A percentile compares a stretch with the other conserved stretches of the same genome.
Conservation (phyloP, 64 coral and sea anemone species). For the Montipora sp. region DNA sequence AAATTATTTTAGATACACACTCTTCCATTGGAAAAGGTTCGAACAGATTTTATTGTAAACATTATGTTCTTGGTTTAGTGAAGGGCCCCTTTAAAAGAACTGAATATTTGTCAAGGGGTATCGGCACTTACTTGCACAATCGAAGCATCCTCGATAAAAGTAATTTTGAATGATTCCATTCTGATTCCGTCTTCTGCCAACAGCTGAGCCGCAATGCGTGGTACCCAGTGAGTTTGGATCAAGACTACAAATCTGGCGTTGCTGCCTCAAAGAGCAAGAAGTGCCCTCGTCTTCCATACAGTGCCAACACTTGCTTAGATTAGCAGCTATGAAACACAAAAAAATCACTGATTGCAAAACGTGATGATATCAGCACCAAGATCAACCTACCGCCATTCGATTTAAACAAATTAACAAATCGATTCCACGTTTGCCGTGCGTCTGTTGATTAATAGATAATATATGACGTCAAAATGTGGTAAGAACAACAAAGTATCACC, state of each 20-base stretch:
- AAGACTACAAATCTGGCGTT: neutral
- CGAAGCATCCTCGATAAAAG: conserved; percentile 6
- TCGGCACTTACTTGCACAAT: neutral
- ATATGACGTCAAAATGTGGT: too few species aligned
- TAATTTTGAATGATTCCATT: neutral
- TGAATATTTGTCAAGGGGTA: neutral
- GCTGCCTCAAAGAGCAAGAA: neutral
- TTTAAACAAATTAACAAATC: too few species aligned
- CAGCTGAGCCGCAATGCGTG: neutral
- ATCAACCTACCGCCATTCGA: too few species aligned
- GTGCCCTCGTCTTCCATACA: neutral
- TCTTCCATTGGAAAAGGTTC: too few species aligned
- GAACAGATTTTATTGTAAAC: too few species aligned
- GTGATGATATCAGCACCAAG: too few species aligned
- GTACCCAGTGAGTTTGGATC: neutral
- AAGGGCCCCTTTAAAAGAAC: too few species aligned
- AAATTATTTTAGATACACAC: too few species aligned
- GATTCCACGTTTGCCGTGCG: too few species aligned
- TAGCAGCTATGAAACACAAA: neutral
- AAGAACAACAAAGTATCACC: too few species aligned
- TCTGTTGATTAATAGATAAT: too few species aligned
- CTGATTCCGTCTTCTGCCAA: neutral
- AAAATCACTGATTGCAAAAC: neutral
- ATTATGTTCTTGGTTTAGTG: too few species aligned
- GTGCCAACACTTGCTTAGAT: neutral